Conservation (phyloP, 2,113 vertebrate species). For the Thymallus thymallus region DNA sequence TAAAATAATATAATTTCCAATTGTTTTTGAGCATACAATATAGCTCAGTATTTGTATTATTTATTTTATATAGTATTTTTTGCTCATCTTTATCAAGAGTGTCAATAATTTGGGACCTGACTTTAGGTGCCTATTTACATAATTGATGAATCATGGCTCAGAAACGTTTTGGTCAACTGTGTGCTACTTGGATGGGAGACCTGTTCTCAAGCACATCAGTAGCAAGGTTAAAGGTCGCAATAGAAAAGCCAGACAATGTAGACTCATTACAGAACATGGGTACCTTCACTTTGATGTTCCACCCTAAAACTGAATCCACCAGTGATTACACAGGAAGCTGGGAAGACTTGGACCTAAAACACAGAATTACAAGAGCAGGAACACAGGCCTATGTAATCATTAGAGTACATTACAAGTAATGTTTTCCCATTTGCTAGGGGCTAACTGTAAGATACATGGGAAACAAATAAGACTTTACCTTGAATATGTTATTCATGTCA, state of each 20-base stretch:
- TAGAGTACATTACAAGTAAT: constrained; percentile 66
- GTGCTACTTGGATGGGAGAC: not conserved
- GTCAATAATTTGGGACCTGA: no score
- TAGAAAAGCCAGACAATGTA: constrained; percentile 34
- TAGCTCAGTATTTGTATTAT: no score
- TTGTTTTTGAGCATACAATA: no score
- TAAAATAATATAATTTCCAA: no score
- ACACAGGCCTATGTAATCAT: constrained; percentile 62
- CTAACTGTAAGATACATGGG: constrained; percentile 40
- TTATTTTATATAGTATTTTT: no score
- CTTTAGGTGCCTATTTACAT: not conserved
- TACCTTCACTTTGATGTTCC: constrained; percentile 56
- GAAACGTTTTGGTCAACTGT: not conserved
- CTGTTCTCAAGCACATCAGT: constrained; percentile 9
- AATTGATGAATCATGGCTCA: not conserved
- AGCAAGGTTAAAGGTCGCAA: constrained; percentile 21
- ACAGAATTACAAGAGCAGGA: constrained; percentile 61
- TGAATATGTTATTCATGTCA: constrained; percentile 46
- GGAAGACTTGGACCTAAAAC: constrained; percentile 52
- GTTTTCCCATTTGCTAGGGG: constrained; percentile 61
- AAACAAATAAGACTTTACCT: constrained; percentile 53
- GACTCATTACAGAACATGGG: constrained; percentile 39
- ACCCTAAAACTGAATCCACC: constrained; percentile 45
- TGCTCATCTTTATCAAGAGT: no score
- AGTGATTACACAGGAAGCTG: constrained; percentile 65